Evolutionary conservation across 2,113 vertebrate genomes (phyloP).

Genomic region (Syngnathus scovelli): DNA sequence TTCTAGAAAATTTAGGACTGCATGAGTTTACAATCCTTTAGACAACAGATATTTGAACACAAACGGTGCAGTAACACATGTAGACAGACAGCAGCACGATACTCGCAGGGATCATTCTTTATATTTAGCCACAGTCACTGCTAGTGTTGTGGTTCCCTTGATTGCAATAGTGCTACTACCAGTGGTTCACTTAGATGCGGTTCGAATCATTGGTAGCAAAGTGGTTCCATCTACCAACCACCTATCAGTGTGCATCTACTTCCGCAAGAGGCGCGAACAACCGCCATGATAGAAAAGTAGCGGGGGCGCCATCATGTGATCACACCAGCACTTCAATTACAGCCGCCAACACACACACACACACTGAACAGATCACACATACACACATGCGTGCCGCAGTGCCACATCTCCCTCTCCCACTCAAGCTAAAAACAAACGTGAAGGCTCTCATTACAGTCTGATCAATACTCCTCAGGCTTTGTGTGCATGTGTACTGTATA

Average conservation of each 20-base stretch:
- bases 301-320: slow-evolving; percentile 4
- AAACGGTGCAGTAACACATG: too few species aligned
- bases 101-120: too few species aligned
- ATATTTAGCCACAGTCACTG: too few species aligned
- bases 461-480: slow-evolving; percentile 47
- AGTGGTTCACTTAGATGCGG: neutral
- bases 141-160: too few species aligned
- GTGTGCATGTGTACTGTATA: neutral
- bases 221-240: neutral
- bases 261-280: neutral
- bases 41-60: too few species aligned
- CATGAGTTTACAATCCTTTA: too few species aligned
- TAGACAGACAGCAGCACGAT: too few species aligned
- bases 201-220: neutral
- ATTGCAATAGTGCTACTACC: neutral
- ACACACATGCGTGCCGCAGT: slow-evolving; percentile 36
- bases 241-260: neutral
- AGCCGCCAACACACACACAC: slow-evolving; percentile 20
- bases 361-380: slow-evolving; percentile 5
- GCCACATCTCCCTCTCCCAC: slow-evolving; percentile 53
- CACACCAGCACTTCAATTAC: slow-evolving; percentile 30
- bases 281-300: neutral
- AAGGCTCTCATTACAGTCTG: slow-evolving; percentile 51
- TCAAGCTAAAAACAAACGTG: slow-evolving; percentile 61
- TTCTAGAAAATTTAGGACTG: too few species aligned